phyloP scores from a whole-genome alignment of 2,888 invertebrate genomes.

The Ethmia dodecea region DNA sequence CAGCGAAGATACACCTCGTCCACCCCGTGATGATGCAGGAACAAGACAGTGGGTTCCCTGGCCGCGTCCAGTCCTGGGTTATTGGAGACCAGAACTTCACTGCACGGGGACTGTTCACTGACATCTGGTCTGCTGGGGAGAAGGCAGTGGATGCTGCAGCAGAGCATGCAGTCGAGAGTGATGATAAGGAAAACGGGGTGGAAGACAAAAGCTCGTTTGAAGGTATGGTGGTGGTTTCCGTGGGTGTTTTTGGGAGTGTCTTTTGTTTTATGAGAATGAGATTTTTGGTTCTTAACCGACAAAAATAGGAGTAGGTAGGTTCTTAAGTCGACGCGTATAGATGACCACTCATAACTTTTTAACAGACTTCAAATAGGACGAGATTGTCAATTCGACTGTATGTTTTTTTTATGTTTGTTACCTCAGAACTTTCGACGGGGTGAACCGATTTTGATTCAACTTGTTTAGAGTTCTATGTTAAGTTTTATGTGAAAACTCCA shows the following conservation, averaged over 20 bases:
- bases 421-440: too few relatives aligned
- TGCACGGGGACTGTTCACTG: conserved; percentile 30
- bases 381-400: too few relatives aligned
- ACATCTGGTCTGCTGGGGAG: conserved; percentile 50
- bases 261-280: neutral
- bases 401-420: too few relatives aligned
- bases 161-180: conserved; percentile 53
- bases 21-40: conserved; percentile 49
- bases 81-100: conserved; percentile 33
- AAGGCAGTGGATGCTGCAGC: conserved; percentile 52
- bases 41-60: conserved; percentile 55
- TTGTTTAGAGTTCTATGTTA: too few relatives aligned
- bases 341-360: too few relatives aligned
- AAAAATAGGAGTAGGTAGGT: neutral
- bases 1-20: conserved; percentile 57
- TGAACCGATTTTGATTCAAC: too few relatives aligned
- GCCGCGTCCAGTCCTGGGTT: conserved; percentile 54
- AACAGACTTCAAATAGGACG: too few relatives aligned
- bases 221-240: conserved; percentile 57
- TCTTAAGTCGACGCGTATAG: too few relatives aligned
- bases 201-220: conserved; percentile 50
- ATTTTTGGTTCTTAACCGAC: neutral
- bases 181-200: conserved; percentile 51
- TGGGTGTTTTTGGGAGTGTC: neutral
- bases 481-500: too few relatives aligned